These are phyloP conservation scores for Periophthalmus magnuspinnatus DNA, from an alignment of 2,797 vertebrate species.

Conservation along the genomic window DNA sequence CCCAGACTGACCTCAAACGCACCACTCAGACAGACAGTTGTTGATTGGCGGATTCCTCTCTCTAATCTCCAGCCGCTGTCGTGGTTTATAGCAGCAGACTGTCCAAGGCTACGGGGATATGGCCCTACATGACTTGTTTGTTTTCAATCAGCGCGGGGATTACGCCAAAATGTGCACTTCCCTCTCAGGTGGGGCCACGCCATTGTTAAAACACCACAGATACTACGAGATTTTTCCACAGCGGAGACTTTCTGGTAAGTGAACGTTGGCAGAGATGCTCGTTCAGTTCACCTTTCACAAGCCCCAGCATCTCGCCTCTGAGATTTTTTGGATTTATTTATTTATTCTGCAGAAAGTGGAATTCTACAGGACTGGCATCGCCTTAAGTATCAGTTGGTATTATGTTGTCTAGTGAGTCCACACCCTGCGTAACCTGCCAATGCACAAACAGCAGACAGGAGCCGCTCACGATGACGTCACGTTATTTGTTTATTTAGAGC, in stretches of 20 bases:
- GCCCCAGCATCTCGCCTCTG: too few relatives aligned
- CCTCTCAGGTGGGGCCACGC: slow-evolving; percentile 60
- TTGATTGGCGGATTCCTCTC: slow-evolving; percentile 69
- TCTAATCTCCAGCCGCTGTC: slow-evolving; percentile 55
- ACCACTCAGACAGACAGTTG: slow-evolving; percentile 60
- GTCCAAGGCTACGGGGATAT: slow-evolving; percentile 57
- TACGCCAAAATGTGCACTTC: slow-evolving; percentile 54
- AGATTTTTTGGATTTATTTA: too few relatives aligned
- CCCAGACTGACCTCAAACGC: slow-evolving; percentile 55
- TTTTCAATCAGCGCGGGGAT: slow-evolving; percentile 63
- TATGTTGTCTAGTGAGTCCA: not conserved
- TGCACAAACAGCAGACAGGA: slow-evolving; percentile 6
- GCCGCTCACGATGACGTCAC: too few relatives aligned
- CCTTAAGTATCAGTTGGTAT: not conserved
- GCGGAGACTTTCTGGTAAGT: slow-evolving; percentile 60
- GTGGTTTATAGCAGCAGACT: slow-evolving; percentile 57
- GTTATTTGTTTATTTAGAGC: slow-evolving; percentile 7
- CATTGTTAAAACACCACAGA: slow-evolving; percentile 48
- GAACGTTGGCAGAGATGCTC: slow-evolving; percentile 62
- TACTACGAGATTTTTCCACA: not conserved
- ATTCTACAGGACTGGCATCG: not conserved
- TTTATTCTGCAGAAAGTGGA: too few relatives aligned
- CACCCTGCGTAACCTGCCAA: not conserved
- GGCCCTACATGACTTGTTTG: slow-evolving; percentile 61
- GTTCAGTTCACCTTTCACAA: too few relatives aligned